These are phyloP conservation scores for Crocuta crocuta DNA, from an alignment of 2,113 vertebrate species.

Conservation along the genomic window DNA sequence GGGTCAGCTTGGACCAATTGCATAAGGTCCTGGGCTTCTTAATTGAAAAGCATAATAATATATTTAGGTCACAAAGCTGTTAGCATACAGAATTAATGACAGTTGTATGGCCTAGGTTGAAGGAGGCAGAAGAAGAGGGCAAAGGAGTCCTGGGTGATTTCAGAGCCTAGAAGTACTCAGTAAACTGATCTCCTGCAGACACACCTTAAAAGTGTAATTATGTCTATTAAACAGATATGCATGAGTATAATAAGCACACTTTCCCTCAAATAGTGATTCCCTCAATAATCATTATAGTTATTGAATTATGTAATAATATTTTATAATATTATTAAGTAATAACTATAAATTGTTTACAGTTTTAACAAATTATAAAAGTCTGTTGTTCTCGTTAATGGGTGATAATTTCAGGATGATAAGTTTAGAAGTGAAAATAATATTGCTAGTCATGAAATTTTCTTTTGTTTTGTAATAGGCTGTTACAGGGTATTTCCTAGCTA, in stretches of 20 bases:
- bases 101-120: constrained; percentile 23
- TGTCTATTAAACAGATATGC: not conserved
- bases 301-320: not conserved
- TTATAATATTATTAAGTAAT: not conserved
- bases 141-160: not conserved
- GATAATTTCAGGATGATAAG: constrained; percentile 24
- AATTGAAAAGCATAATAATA: constrained; percentile 76
- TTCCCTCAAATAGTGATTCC: not conserved
- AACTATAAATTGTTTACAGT: constrained; percentile 6
- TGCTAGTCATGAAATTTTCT: not conserved
- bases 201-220: not conserved
- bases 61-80: constrained; percentile 74
- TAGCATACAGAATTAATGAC: constrained; percentile 75
- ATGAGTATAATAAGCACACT: not conserved
- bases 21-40: constrained; percentile 42
- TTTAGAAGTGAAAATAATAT: constrained; percentile 49
- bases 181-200: not conserved
- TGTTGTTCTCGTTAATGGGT: constrained; percentile 8
- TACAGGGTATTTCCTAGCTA: constrained; percentile 5
- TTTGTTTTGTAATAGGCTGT: not conserved
- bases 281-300: not conserved
- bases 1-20: constrained; percentile 11
- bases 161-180: constrained; percentile 1
- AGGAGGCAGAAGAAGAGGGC: not conserved
- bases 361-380: constrained; percentile 48